A percentile compares a stretch with the other conserved stretches of the same genome.
Evolutionary conservation across 2,797 vertebrate species (phyloP).

Genomic region (Heliangelus exortis): DNA sequence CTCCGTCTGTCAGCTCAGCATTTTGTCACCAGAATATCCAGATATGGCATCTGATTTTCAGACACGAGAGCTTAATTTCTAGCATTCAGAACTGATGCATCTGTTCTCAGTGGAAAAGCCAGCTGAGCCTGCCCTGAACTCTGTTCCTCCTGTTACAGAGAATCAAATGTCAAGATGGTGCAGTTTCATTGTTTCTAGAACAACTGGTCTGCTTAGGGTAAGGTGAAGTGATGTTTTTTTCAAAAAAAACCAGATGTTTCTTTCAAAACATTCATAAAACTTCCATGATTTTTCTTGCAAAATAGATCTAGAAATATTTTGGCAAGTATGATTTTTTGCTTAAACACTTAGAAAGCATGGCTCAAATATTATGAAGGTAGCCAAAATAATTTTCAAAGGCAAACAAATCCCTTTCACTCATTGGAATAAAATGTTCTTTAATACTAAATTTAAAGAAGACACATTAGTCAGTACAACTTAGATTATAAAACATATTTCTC

Average conservation of each 20-base stretch:
- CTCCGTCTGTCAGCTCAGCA: not conserved
- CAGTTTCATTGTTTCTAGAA: not conserved
- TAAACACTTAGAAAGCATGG: not conserved
- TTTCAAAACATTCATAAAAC: not conserved
- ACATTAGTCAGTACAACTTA: not conserved
- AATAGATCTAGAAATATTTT: not conserved
- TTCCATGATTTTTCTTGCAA: not conserved
- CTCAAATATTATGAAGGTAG: not conserved
- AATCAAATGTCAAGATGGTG: not conserved
- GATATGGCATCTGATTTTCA: not conserved
- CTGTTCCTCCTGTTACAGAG: not conserved
- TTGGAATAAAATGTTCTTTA: not conserved
- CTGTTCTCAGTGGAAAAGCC: not conserved
- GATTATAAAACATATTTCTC: not conserved
- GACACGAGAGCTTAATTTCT: not conserved
- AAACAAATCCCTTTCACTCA: not conserved
- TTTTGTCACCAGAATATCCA: not conserved
- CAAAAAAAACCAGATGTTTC: not conserved
- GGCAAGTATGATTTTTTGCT: not conserved
- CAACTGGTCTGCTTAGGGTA: not conserved
- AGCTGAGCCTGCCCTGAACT: not conserved
- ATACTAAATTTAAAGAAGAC: not conserved
- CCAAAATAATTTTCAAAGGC: not conserved
- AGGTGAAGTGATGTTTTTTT: not conserved
- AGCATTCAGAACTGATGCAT: not conserved